These are phyloP conservation scores for Centropus bengalensis DNA, from an alignment of 2,113 vertebrate species.

Conservation along the genomic window DNA sequence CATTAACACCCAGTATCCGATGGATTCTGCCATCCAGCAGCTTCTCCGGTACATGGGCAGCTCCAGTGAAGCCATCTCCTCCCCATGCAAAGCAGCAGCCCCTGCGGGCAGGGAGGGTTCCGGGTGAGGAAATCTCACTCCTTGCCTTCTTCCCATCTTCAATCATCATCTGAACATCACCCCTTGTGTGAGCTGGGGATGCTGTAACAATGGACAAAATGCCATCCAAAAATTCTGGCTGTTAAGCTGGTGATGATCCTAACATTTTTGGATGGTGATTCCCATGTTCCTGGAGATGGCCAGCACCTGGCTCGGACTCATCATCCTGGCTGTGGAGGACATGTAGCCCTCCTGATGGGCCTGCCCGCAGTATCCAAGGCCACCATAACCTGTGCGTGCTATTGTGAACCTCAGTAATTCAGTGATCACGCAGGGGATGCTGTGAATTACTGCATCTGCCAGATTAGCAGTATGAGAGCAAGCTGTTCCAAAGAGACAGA, in stretches of 20 bases:
- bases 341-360: not conserved
- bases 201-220: rapidly evolving
- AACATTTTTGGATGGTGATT: not conserved
- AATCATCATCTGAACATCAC: rapidly evolving
- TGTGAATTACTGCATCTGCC: not conserved
- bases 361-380: not conserved
- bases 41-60: rapidly evolving
- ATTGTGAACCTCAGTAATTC: not conserved
- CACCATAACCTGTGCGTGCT: not conserved
- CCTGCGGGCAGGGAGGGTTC: not conserved
- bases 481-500: not conserved
- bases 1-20: rapidly evolving
- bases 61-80: not conserved
- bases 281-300: not conserved
- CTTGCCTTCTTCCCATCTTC: not conserved
- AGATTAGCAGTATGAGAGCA: not conserved
- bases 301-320: not conserved
- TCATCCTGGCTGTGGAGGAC: not conserved
- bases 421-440: not conserved
- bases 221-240: not conserved
- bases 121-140: rapidly evolving
- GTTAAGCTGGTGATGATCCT: not conserved
- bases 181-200: not conserved
- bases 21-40: not conserved
- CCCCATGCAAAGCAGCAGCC: not conserved